Percentiles rank a stretch among this genome's conserved stretches.
phyloP scores from a whole-genome alignment of 2,113 vertebrate genomes.

The Hyperopisus bebe region DNA sequence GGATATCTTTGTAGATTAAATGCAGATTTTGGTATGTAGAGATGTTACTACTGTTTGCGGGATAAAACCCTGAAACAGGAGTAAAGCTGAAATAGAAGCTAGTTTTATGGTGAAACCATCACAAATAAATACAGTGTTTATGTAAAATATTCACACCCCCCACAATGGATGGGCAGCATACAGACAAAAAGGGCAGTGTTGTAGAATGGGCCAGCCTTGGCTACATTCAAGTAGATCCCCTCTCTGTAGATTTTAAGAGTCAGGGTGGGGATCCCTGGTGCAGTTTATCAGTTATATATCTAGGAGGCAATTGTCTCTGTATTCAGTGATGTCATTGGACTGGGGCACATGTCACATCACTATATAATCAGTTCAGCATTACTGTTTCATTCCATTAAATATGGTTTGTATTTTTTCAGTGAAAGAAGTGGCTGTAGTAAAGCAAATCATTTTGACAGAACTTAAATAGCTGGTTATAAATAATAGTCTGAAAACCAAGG shows the following conservation, averaged over 20 bases:
- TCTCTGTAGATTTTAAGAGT: neutral
- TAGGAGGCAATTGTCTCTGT: neutral
- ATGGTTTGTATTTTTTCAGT: neutral
- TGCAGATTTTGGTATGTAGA: neutral
- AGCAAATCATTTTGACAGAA: neutral
- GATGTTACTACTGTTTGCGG: neutral
- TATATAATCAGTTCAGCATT: neutral
- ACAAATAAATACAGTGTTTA: neutral
- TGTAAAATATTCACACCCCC: neutral
- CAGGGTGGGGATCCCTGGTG: neutral
- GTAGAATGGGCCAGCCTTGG: neutral
- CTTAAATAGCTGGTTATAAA: neutral
- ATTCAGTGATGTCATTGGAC: neutral
- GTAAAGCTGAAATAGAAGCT: neutral
- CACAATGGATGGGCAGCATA: neutral
- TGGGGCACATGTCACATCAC: neutral
- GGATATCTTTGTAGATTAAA: slow-evolving; percentile 5
- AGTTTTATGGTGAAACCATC: neutral
- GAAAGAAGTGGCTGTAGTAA: neutral
- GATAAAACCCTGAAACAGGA: neutral
- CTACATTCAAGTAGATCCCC: neutral
- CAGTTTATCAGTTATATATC: neutral
- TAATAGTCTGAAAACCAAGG: neutral
- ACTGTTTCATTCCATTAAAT: neutral
- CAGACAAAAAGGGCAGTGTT: neutral